Evolutionary conservation across 2,888 invertebrate genomes (phyloP).

Genomic region (Scaptomyza caliginosa): DNA sequence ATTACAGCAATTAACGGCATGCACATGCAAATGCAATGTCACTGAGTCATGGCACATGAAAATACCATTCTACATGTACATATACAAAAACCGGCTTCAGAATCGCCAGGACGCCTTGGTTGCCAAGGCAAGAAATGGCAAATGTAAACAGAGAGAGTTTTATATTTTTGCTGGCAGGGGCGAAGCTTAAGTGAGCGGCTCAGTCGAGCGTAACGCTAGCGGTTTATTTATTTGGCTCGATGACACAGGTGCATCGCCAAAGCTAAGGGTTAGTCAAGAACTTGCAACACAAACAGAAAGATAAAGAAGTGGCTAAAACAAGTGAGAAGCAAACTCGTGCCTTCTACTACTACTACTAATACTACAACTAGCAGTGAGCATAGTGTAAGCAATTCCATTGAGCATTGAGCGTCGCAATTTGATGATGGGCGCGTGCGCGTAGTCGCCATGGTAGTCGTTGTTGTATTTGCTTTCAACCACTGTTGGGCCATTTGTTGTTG

Average conservation of each 20-base stretch:
- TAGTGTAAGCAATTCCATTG: constrained; percentile 36
- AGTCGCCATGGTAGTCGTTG: constrained; percentile 68
- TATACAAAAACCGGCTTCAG: constrained; percentile 54
- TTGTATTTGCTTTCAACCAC: constrained; percentile 71
- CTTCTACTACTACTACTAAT: constrained; percentile 3
- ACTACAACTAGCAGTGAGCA: background rate
- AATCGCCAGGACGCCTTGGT: constrained; percentile 63
- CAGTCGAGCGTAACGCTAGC: constrained; percentile 51
- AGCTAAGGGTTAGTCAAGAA: constrained; percentile 42
- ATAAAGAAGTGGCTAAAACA: background rate
- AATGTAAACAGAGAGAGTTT: constrained; percentile 74
- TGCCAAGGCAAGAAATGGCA: constrained; percentile 57
- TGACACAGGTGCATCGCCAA: constrained; percentile 46
- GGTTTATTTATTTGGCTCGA: constrained; percentile 14
- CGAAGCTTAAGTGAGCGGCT: constrained; percentile 36
- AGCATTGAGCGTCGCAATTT: constrained; percentile 64
- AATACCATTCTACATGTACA: background rate
- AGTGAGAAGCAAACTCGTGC: constrained; percentile 7
- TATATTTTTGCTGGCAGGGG: too few species aligned
- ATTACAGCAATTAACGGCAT: constrained; percentile 74
- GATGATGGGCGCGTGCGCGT: constrained; percentile 80
- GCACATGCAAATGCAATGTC: constrained; percentile 76
- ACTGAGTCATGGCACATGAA: constrained; percentile 66
- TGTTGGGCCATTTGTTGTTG: constrained; percentile 46
- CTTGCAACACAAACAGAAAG: background rate